Percentiles rank a stretch among this genome's conserved stretches.
These are phyloP conservation scores for Drosophila kokeensis DNA, from an alignment of 2,888 invertebrate genomes.

Conservation along the genomic window DNA sequence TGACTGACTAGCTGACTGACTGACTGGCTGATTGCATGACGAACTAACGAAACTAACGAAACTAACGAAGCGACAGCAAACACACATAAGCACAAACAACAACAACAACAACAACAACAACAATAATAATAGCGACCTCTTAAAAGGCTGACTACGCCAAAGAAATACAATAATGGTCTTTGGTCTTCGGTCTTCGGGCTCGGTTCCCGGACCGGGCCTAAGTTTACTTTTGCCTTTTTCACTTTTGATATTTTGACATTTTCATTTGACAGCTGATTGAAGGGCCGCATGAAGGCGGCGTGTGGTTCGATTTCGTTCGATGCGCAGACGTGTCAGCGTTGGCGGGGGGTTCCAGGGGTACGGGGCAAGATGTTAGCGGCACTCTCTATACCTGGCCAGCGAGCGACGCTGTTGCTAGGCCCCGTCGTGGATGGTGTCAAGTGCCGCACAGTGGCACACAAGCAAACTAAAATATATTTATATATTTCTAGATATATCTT, in stretches of 20 bases:
- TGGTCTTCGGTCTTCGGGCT: constrained; percentile 25
- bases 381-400: constrained; percentile 16
- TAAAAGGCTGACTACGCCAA: constrained; percentile 73
- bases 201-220: constrained; percentile 65
- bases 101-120: constrained; percentile 32
- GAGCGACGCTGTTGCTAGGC: constrained; percentile 49
- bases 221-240: constrained; percentile 81
- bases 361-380: constrained; percentile 30
- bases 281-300: constrained; percentile 64
- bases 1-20: constrained; percentile 22
- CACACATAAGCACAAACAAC: constrained; percentile 47
- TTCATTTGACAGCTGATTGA: constrained; percentile 82
- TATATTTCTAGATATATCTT: background rate
- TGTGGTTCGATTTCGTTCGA: constrained; percentile 73
- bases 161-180: constrained; percentile 75
- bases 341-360: constrained; percentile 9
- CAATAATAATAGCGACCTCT: constrained; percentile 60
- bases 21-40: constrained; percentile 75
- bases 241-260: constrained; percentile 81
- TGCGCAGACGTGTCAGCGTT: constrained; percentile 30
- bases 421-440: constrained; percentile 54
- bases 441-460: constrained; percentile 62
- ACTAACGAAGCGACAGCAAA: constrained; percentile 70
- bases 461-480: background rate
- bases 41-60: constrained; percentile 77